These are phyloP conservation scores for Columbina picui DNA, from an alignment of 2,113 vertebrate genomes.

Conservation along the genomic window DNA sequence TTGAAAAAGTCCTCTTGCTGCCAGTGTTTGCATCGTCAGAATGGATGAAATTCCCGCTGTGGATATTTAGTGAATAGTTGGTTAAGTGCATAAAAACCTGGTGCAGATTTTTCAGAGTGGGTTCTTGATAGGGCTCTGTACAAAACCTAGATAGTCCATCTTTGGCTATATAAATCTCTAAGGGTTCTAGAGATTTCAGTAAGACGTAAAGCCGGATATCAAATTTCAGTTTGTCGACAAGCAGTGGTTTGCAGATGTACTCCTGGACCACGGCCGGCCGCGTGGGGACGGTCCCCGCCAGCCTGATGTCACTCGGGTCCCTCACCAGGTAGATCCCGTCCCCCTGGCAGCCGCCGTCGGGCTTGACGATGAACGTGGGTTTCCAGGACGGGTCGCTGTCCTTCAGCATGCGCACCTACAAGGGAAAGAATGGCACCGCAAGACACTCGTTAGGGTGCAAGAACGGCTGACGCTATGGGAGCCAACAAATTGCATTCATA, in stretches of 20 bases:
- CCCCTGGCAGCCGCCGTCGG: conserved; percentile 94
- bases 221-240: conserved; percentile 96
- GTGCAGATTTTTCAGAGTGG: conserved; percentile 90
- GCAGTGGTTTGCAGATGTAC: conserved; percentile 91
- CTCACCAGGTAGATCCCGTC: conserved; percentile 99
- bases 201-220: conserved; percentile 97
- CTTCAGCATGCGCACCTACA: conserved; percentile 86
- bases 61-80: conserved; percentile 96
- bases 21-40: conserved; percentile 90
- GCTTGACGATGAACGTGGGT: conserved; percentile 95
- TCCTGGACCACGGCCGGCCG: conserved; percentile 93
- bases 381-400: conserved; percentile 83
- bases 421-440: not conserved
- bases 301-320: conserved; percentile 86
- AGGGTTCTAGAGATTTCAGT: conserved; percentile 90
- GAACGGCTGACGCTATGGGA: not conserved
- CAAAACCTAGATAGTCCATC: conserved; percentile 96
- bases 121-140: conserved; percentile 96
- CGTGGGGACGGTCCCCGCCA: conserved; percentile 79
- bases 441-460: not conserved
- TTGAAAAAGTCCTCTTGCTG: conserved; percentile 96
- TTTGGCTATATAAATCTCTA: conserved; percentile 97
- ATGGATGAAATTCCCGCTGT: conserved; percentile 93
- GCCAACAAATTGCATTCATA: not conserved
- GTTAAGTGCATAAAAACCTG: conserved; percentile 97